Percentiles rank a stretch among this genome's conserved stretches.
Evolutionary conservation across 2,797 vertebrate species (phyloP).

Genomic region (Pyrocephalus nanus): DNA sequence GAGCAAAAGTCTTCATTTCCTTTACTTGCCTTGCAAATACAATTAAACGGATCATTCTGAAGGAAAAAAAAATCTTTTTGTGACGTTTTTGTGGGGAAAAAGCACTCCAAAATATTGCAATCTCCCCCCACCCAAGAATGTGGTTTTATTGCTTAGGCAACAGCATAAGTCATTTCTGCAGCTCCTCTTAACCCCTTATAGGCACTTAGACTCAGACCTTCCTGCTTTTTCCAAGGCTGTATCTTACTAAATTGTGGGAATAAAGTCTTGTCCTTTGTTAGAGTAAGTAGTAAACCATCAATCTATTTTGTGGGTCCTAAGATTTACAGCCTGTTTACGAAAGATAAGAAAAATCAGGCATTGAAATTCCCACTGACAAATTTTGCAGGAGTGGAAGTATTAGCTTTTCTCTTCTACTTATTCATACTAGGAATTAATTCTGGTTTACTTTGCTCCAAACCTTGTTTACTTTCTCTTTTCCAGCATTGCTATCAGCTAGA

Average conservation of each 20-base stretch:
- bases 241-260: background rate
- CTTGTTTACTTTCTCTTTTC: constrained; percentile 18
- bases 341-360: constrained; percentile 29
- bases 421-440: background rate
- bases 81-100: constrained; percentile 55
- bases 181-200: constrained; percentile 7
- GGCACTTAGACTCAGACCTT: background rate
- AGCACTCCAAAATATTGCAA: constrained; percentile 11
- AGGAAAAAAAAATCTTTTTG: constrained; percentile 34
- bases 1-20: constrained; percentile 49
- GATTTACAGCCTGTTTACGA: constrained; percentile 18
- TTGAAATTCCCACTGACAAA: background rate
- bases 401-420: background rate
- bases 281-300: background rate
- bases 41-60: background rate
- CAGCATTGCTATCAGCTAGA: background rate
- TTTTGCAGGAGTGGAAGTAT: background rate
- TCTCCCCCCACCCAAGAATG: background rate
- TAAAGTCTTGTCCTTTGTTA: constrained; percentile 1
- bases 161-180: constrained; percentile 45
- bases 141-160: constrained; percentile 29
- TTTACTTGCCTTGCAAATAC: constrained; percentile 17
- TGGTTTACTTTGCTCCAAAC: background rate
- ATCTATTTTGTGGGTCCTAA: background rate
- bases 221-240: background rate